These are phyloP conservation scores for Semaprochilodus insignis DNA, from an alignment of 2,797 vertebrate genomes.

Conservation along the genomic window DNA sequence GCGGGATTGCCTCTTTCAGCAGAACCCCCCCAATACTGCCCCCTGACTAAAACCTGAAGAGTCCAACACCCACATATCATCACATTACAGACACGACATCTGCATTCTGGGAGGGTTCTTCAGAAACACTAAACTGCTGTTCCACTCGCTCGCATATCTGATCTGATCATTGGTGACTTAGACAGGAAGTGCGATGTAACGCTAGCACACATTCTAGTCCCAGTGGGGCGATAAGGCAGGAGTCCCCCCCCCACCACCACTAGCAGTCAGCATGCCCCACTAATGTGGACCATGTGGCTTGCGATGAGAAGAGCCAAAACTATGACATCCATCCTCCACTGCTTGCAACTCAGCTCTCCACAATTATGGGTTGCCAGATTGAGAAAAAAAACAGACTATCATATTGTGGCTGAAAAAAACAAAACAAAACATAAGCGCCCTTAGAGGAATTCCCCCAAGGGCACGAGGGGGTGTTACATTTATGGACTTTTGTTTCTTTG, in stretches of 20 bases:
- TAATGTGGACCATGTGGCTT: conserved; percentile 63
- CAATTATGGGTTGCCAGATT: conserved; percentile 48
- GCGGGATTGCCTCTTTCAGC: too few species aligned
- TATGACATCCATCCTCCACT: conserved; percentile 36
- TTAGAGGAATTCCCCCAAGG: background rate
- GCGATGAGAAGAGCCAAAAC: conserved; percentile 32
- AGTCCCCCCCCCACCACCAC: conserved; percentile 41
- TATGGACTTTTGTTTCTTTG: background rate
- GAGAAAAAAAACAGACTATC: background rate
- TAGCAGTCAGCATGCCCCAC: conserved; percentile 52
- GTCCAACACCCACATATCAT: background rate
- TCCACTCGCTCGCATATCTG: conserved; percentile 24
- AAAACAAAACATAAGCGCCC: background rate
- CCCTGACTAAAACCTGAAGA: background rate
- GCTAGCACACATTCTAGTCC: conserved; percentile 37
- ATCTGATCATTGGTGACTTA: conserved; percentile 29
- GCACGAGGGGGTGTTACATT: background rate
- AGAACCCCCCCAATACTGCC: background rate
- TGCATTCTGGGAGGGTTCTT: background rate
- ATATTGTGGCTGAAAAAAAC: background rate
- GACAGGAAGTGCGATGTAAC: conserved; percentile 59
- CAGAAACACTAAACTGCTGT: background rate
- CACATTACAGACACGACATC: background rate
- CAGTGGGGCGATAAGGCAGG: conserved; percentile 54
- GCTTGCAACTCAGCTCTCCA: background rate